A percentile compares a stretch with the other conserved stretches of the same genome.
These are phyloP conservation scores for Automeris io DNA, from an alignment of 2,888 invertebrate genomes.

Conservation along the genomic window DNA sequence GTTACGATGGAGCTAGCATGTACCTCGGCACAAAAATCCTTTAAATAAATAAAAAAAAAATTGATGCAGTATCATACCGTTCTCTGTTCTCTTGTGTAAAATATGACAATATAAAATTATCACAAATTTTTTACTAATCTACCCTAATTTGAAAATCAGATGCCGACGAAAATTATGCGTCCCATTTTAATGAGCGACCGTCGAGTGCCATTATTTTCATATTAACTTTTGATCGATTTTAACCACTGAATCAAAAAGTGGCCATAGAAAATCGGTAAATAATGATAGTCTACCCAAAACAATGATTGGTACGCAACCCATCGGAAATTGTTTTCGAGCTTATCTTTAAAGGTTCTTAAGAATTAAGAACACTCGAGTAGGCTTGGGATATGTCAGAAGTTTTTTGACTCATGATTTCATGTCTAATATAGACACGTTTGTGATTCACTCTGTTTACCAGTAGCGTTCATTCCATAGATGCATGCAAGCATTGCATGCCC, in stretches of 20 bases:
- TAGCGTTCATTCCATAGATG: too few species aligned
- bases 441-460: too few species aligned
- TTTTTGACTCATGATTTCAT: not conserved
- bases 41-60: too few species aligned
- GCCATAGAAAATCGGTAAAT: conserved; percentile 51
- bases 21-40: too few species aligned
- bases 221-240: conserved; percentile 61
- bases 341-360: conserved; percentile 9
- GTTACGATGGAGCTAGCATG: too few species aligned
- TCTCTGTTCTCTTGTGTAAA: not conserved
- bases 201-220: conserved; percentile 68
- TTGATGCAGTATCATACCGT: not conserved
- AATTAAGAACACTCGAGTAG: not conserved
- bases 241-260: conserved; percentile 51
- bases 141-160: conserved; percentile 30
- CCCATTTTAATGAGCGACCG: conserved; percentile 51
- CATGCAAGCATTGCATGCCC: too few species aligned
- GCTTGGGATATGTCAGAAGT: not conserved
- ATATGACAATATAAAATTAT: not conserved
- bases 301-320: conserved; percentile 19
- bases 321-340: conserved; percentile 5
- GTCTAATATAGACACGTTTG: too few species aligned
- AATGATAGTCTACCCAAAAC: conserved; percentile 46
- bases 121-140: conserved; percentile 15
- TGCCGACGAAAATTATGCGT: conserved; percentile 40